Percentiles rank a stretch among this genome's conserved stretches.
Evolutionary conservation across 2,113 vertebrate species (phyloP).

Genomic region (Odontophorus gujanensis): DNA sequence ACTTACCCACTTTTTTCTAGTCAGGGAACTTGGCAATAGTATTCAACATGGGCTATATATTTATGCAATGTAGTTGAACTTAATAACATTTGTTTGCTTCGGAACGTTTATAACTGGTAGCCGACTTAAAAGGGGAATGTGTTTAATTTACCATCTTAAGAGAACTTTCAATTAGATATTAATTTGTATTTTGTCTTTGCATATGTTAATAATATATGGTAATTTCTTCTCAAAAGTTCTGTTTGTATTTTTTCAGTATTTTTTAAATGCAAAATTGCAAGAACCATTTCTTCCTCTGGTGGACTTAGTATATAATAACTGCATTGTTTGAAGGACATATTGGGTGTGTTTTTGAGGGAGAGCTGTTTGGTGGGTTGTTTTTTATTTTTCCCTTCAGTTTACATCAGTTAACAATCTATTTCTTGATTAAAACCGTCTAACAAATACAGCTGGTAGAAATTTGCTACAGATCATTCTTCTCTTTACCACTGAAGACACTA

Average conservation of each 20-base stretch:
- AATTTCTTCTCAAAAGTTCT: background rate
- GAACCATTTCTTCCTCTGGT: background rate
- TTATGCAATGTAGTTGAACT: background rate
- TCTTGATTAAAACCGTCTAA: background rate
- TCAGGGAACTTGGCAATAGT: background rate
- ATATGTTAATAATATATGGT: background rate
- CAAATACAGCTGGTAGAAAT: background rate
- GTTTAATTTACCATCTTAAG: background rate
- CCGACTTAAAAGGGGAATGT: background rate
- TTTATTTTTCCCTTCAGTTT: background rate
- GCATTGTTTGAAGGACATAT: background rate
- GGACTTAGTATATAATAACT: background rate
- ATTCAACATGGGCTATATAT: background rate
- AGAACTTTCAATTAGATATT: background rate
- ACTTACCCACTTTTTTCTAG: background rate
- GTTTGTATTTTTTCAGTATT: background rate
- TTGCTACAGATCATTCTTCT: background rate
- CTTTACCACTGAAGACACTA: background rate
- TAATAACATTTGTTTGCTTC: background rate
- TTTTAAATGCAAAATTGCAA: background rate
- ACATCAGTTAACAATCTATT: background rate
- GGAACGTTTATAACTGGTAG: background rate
- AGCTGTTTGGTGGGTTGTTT: background rate
- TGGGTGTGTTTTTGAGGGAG: accelerated
- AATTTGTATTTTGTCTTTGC: background rate